Conservation (phyloP, 2,797 vertebrate species). For the Microhierax caerulescens region DNA sequence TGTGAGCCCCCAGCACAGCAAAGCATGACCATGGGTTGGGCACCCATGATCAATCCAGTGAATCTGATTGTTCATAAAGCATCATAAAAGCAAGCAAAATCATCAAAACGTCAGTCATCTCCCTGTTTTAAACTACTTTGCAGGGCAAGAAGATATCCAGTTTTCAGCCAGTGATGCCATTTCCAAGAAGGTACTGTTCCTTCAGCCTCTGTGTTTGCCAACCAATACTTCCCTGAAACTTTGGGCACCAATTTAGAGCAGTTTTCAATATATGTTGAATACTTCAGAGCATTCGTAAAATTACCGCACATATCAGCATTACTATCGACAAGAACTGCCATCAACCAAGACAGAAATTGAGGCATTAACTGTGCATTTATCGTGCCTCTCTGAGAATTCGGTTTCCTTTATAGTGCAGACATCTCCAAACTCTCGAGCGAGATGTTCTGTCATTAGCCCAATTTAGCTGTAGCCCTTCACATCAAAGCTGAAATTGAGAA, state of each 20-base stretch:
- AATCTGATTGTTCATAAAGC: not conserved
- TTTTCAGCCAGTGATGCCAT: not conserved
- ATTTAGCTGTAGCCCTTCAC: not conserved
- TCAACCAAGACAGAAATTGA: not conserved
- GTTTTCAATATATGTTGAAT: not conserved
- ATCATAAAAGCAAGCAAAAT: not conserved
- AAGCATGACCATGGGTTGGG: not conserved
- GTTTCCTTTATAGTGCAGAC: not conserved
- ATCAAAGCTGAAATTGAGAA: constrained; percentile 6
- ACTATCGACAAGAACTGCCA: not conserved
- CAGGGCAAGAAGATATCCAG: not conserved
- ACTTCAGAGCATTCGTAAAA: constrained; percentile 8
- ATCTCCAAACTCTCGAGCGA: not conserved
- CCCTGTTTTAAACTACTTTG: not conserved
- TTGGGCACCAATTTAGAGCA: not conserved
- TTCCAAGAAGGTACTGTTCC: not conserved
- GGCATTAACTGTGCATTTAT: not conserved
- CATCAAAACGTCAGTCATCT: not conserved
- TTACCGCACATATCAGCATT: not conserved
- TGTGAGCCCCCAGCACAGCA: not conserved
- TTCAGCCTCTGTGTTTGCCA: not conserved
- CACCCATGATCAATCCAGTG: no score
- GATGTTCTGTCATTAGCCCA: not conserved
- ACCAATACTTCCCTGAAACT: not conserved
- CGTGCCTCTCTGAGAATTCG: not conserved